Percentiles rank a stretch among this genome's conserved stretches.
These are phyloP conservation scores for Mimas tiliae DNA, from an alignment of 2,888 invertebrate species.

Conservation along the genomic window DNA sequence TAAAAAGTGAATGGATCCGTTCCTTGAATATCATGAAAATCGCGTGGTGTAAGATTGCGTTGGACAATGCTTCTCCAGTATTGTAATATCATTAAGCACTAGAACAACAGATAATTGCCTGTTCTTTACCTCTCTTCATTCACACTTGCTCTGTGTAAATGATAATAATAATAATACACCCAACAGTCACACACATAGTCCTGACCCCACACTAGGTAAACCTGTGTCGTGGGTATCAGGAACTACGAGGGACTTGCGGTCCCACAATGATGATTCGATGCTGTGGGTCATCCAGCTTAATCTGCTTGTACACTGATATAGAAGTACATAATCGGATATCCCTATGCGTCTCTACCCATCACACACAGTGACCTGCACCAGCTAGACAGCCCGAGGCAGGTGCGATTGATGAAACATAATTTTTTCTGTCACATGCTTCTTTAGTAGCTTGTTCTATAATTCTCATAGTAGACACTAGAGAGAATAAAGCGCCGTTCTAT, in stretches of 20 bases:
- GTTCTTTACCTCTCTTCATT: background rate
- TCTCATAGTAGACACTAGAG: background rate
- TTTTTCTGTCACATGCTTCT: background rate
- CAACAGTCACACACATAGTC: too few relatives aligned
- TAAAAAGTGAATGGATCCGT: too few relatives aligned
- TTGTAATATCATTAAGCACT: background rate
- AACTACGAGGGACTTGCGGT: too few relatives aligned
- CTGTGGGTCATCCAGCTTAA: background rate
- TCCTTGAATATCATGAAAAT: too few relatives aligned
- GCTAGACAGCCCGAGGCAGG: background rate
- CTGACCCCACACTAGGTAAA: too few relatives aligned
- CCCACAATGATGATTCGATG: too few relatives aligned
- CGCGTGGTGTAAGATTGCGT: too few relatives aligned
- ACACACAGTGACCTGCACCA: background rate
- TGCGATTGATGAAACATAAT: too few relatives aligned
- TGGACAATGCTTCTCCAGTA: background rate
- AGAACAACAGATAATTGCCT: background rate
- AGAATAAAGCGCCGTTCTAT: background rate
- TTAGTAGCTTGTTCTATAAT: background rate
- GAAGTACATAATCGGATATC: background rate
- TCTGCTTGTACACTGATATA: conserved; percentile 2
- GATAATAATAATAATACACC: too few relatives aligned
- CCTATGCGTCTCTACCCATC: background rate
- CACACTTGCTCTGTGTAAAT: background rate
- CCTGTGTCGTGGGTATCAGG: too few relatives aligned